Evolutionary conservation across 2,113 vertebrate genomes (phyloP).

Genomic region (Callipepla squamata): DNA sequence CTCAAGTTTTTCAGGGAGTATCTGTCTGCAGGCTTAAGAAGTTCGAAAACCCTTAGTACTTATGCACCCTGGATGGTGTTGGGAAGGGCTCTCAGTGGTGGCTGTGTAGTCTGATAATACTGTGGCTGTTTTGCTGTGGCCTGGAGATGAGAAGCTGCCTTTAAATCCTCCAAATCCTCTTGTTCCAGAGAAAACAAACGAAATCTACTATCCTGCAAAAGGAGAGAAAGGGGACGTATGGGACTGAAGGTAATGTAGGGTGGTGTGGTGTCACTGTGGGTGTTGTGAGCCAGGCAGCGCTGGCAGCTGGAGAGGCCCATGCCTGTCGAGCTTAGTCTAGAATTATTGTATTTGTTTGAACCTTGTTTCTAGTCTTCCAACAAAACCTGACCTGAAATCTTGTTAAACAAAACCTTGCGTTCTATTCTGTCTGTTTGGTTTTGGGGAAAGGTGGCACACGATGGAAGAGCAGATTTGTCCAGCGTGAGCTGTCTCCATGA

Average conservation of each 20-base stretch:
- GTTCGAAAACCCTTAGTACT: background rate
- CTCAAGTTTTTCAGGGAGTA: background rate
- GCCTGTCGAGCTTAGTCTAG: background rate
- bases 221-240: background rate
- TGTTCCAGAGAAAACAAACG: background rate
- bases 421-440: background rate
- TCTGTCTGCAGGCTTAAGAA: background rate
- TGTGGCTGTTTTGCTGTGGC: slow-evolving; percentile 24
- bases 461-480: background rate
- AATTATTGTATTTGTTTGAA: background rate
- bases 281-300: rapidly evolving
- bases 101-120: background rate
- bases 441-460: background rate
- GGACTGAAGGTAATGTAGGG: background rate
- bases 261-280: background rate
- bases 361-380: background rate
- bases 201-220: background rate
- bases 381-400: background rate
- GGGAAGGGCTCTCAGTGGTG: background rate
- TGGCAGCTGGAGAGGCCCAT: background rate
- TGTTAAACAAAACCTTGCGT: background rate
- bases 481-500: background rate
- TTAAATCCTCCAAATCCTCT: background rate
- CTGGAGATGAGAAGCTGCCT: background rate
- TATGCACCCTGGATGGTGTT: rapidly evolving